These are phyloP conservation scores for Daboia siamensis DNA, from an alignment of 2,113 vertebrate genomes.

Conservation along the genomic window DNA sequence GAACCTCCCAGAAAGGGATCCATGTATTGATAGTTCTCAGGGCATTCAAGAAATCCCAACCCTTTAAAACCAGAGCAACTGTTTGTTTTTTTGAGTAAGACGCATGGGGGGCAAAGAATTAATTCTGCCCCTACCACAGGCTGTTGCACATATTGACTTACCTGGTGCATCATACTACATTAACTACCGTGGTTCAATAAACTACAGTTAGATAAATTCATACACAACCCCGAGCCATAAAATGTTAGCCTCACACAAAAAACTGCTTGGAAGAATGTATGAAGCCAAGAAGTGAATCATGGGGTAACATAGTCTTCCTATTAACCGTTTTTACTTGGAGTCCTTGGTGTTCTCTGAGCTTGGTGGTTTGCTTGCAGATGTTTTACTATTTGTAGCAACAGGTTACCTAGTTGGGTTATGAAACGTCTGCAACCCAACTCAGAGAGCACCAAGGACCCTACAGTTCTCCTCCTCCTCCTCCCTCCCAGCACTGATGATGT, in stretches of 20 bases:
- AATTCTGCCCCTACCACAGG: not conserved
- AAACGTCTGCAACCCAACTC: too few species aligned
- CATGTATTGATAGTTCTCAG: not conserved
- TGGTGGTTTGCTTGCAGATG: too few species aligned
- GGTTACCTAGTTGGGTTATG: too few species aligned
- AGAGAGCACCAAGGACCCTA: too few species aligned
- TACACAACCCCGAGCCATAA: not conserved
- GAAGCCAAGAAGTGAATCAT: not conserved
- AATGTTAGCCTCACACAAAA: not conserved
- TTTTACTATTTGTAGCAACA: too few species aligned
- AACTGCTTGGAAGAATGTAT: not conserved
- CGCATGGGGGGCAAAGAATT: not conserved
- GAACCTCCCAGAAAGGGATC: not conserved
- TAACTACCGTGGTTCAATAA: not conserved
- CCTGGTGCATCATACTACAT: not conserved
- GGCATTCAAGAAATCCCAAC: not conserved
- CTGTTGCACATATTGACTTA: not conserved
- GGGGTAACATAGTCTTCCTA: not conserved
- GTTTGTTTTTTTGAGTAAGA: not conserved
- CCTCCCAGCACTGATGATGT: too few species aligned
- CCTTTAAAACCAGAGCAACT: not conserved
- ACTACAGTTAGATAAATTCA: not conserved
- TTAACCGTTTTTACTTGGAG: too few species aligned
- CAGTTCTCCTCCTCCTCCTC: too few species aligned
- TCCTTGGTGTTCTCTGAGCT: too few species aligned